Conservation (phyloP, 2,797 vertebrate genomes). For the Chelidonichthys spinosus region DNA sequence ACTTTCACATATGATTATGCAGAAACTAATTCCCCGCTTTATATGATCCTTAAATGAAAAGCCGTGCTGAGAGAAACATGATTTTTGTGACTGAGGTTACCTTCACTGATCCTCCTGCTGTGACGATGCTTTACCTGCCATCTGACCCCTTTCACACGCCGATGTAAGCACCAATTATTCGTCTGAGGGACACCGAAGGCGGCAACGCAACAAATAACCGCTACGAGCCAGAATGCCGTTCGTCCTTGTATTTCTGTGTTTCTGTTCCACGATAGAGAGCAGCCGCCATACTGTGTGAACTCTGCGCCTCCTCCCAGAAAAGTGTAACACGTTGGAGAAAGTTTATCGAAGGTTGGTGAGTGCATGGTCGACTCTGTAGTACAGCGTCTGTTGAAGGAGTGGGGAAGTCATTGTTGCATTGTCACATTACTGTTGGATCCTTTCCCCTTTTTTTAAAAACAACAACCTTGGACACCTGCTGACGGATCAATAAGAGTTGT, state of each 20-base stretch:
- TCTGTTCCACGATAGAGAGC: not conserved
- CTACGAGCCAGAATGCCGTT: slow-evolving; percentile 8
- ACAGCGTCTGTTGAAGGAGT: not conserved
- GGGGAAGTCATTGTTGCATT: slow-evolving; percentile 22
- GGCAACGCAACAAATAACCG: slow-evolving; percentile 27
- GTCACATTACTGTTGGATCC: slow-evolving; percentile 12
- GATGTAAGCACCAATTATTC: slow-evolving; percentile 24
- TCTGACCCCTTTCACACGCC: slow-evolving; percentile 18
- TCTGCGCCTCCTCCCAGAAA: not conserved
- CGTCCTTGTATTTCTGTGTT: slow-evolving; percentile 35
- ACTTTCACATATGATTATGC: slow-evolving; percentile 26
- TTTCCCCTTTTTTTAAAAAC: not conserved
- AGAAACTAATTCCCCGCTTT: slow-evolving; percentile 33
- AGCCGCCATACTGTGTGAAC: slow-evolving; percentile 2
- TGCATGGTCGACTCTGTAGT: not conserved
- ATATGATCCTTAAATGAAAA: slow-evolving; percentile 45
- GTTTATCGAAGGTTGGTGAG: slow-evolving; percentile 17
- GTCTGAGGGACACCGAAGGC: slow-evolving; percentile 29
- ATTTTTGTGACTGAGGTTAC: slow-evolving; percentile 38
- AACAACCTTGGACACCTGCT: slow-evolving; percentile 23
- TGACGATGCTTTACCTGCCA: slow-evolving; percentile 14
- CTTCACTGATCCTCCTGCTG: slow-evolving; percentile 9
- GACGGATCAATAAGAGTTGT: slow-evolving; percentile 14
- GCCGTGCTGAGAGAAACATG: slow-evolving; percentile 3
- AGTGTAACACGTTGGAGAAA: slow-evolving; percentile 26